A percentile compares a stretch with the other conserved stretches of the same genome.
phyloP scores from a whole-genome alignment of 2,113 vertebrate species.

The Lichenostomus cassidix region DNA sequence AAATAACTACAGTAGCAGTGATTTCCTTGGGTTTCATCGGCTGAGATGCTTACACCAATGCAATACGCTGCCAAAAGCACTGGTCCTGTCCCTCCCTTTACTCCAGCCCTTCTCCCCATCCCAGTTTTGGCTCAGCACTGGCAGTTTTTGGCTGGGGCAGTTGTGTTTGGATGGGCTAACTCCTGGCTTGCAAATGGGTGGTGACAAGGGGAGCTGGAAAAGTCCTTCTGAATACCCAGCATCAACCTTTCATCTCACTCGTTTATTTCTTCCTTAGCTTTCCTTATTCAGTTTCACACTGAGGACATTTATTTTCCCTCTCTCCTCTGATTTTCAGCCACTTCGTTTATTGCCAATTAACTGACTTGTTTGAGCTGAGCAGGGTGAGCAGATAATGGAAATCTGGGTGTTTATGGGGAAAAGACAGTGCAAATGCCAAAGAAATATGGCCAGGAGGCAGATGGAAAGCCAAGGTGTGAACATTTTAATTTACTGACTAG shows the following conservation, averaged over 20 bases:
- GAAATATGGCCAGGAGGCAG: background rate
- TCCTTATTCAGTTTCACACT: background rate
- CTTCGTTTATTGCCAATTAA: background rate
- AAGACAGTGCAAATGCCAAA: background rate
- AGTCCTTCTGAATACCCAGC: background rate
- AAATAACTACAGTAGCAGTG: background rate
- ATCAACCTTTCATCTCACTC: background rate
- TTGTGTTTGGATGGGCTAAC: background rate
- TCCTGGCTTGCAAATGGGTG: background rate
- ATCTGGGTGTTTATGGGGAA: background rate
- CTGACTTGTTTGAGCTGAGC: background rate
- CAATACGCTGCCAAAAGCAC: background rate
- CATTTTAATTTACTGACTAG: background rate
- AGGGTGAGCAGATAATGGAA: background rate
- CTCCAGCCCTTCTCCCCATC: background rate
- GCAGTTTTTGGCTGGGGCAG: background rate
- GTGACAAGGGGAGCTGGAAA: background rate
- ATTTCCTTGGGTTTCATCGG: background rate
- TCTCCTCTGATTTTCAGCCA: background rate
- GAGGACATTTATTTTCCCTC: background rate
- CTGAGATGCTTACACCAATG: fast-evolving
- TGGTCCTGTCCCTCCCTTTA: background rate
- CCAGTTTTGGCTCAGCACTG: fast-evolving
- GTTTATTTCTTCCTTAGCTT: background rate
- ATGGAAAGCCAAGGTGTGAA: background rate